These are phyloP conservation scores for Taeniopygia guttata DNA, from an alignment of 2,797 vertebrate species.

Conservation along the genomic window DNA sequence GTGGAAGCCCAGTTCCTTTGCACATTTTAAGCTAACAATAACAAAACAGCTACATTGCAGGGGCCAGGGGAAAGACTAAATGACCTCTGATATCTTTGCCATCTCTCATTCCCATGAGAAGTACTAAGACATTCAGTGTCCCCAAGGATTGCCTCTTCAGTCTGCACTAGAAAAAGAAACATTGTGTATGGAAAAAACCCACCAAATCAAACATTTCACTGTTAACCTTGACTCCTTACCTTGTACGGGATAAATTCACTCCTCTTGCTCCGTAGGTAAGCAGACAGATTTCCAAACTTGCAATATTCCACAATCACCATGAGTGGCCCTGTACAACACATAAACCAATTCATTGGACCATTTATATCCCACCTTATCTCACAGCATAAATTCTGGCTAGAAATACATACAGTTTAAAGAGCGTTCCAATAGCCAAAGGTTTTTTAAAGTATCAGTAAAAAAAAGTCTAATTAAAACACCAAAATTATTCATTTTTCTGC, in stretches of 20 bases:
- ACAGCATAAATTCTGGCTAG: neutral
- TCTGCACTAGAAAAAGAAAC: constrained; percentile 8
- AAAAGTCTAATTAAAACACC: neutral
- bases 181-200: neutral
- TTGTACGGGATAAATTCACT: constrained; percentile 91
- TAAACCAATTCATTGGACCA: neutral
- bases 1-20: constrained; percentile 63
- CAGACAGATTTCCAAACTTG: constrained; percentile 94
- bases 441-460: neutral
- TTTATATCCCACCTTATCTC: neutral
- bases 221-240: constrained; percentile 74
- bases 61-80: constrained; percentile 34
- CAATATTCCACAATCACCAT: constrained; percentile 99
- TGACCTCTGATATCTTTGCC: constrained; percentile 55
- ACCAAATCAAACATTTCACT: neutral
- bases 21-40: constrained; percentile 66
- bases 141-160: neutral
- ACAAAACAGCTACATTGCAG: constrained; percentile 40
- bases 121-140: neutral
- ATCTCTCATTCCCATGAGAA: constrained; percentile 58
- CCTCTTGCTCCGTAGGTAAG: constrained; percentile 93
- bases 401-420: neutral
- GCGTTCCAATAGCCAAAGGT: neutral
- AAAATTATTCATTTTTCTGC: neutral
- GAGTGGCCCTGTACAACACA: constrained; percentile 82